A percentile compares a stretch with the other conserved stretches of the same genome.
phyloP scores from a whole-genome alignment of 2,888 invertebrate genomes.

The Scaptomyza flava region DNA sequence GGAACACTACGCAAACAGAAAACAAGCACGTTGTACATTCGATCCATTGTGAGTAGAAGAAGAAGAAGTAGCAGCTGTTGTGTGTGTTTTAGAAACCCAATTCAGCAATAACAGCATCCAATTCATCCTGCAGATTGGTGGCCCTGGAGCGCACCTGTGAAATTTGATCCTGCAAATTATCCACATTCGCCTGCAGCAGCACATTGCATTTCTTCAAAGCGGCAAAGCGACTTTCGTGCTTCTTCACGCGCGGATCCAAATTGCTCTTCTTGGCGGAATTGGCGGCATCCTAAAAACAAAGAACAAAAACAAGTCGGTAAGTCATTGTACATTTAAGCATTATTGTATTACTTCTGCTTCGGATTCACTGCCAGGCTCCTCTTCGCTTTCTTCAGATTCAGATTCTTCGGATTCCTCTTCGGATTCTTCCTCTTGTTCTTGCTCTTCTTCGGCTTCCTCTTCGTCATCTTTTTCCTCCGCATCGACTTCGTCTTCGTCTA shows the following conservation, averaged over 20 bases:
- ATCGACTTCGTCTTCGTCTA: conserved; percentile 89
- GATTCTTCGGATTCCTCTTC: conserved; percentile 87
- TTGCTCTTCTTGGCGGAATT: conserved; percentile 89
- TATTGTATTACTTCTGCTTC: conserved; percentile 68
- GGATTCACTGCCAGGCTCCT: conserved; percentile 80
- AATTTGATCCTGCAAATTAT: conserved; percentile 93
- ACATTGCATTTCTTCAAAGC: conserved; percentile 95
- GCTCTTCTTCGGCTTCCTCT: conserved; percentile 84
- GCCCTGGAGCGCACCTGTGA: conserved; percentile 93
- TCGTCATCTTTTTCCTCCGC: conserved; percentile 88
- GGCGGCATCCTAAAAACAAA: conserved; percentile 86
- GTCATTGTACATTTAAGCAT: not conserved
- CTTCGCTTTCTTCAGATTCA: conserved; percentile 86
- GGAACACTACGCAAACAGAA: conserved; percentile 69
- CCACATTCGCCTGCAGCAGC: conserved; percentile 93
- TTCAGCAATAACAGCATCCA: conserved; percentile 94
- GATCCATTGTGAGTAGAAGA: conserved; percentile 20
- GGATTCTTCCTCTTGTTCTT: conserved; percentile 82
- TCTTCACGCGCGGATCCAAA: conserved; percentile 88
- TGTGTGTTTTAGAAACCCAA: conserved; percentile 87
- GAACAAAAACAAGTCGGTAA: conserved; percentile 20
- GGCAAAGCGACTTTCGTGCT: conserved; percentile 91
- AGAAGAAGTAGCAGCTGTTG: conserved; percentile 26
- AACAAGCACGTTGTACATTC: conserved; percentile 66
- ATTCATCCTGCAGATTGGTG: conserved; percentile 90